phyloP scores from a whole-genome alignment of 2,113 vertebrate genomes.

The Piprites chloris region DNA sequence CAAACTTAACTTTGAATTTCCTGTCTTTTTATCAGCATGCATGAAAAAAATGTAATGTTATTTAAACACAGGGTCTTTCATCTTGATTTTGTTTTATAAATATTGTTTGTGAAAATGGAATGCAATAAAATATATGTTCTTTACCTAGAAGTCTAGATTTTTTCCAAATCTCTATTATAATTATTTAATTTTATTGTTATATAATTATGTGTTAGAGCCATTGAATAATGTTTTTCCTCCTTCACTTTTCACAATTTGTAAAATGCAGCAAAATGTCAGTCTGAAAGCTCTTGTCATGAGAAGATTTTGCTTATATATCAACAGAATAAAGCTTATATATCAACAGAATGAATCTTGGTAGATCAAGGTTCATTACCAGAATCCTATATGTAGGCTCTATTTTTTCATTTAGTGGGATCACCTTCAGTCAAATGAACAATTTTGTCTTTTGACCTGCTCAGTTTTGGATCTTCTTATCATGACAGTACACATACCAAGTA shows the following conservation, averaged over 20 bases:
- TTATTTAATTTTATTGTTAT: background rate
- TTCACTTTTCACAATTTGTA: background rate
- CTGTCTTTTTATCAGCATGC: slow-evolving; percentile 16
- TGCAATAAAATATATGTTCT: background rate
- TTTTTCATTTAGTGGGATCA: background rate
- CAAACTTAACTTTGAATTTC: slow-evolving; percentile 31
- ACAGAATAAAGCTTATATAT: background rate
- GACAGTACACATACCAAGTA: background rate
- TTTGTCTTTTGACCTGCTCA: background rate
- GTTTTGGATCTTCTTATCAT: background rate
- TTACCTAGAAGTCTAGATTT: background rate
- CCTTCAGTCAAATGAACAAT: background rate
- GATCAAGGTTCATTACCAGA: background rate
- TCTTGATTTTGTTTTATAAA: background rate
- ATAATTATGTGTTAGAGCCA: background rate
- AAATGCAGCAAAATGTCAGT: background rate
- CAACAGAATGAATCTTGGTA: background rate
- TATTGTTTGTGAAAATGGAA: background rate
- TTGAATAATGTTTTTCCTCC: background rate
- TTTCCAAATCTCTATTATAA: background rate
- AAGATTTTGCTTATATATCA: background rate
- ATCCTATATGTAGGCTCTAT: background rate
- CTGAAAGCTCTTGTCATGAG: background rate
- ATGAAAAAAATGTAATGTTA: slow-evolving; percentile 7
- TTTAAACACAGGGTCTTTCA: slow-evolving; percentile 21